phyloP scores from a whole-genome alignment of 2,888 invertebrate species.

The Drosophila mulleri region DNA sequence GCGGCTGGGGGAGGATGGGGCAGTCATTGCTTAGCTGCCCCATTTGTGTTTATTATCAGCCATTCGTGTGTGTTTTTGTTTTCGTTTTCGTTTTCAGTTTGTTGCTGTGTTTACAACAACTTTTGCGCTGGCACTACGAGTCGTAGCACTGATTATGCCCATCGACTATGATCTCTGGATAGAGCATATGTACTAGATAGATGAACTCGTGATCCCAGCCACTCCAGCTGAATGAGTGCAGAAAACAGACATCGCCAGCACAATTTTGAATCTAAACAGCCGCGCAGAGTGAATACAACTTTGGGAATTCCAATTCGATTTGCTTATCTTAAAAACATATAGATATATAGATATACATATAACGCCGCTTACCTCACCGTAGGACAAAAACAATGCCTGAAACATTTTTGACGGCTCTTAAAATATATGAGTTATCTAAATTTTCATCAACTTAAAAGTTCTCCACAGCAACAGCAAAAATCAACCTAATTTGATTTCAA shows the following conservation, averaged over 20 bases:
- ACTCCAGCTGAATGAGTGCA: slow-evolving; percentile 16
- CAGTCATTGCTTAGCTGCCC: slow-evolving; percentile 14
- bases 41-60: slow-evolving; percentile 56
- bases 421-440: slow-evolving; percentile 11
- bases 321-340: slow-evolving; percentile 24
- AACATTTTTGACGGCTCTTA: slow-evolving; percentile 6
- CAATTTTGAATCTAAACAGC: slow-evolving; percentile 47
- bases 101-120: slow-evolving; percentile 39
- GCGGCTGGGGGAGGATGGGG: background rate
- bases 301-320: slow-evolving; percentile 61
- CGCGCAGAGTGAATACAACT: slow-evolving; percentile 64
- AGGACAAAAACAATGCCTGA: slow-evolving; percentile 1
- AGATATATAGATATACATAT: slow-evolving; percentile 4
- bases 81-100: slow-evolving; percentile 10
- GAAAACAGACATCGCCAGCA: slow-evolving; percentile 20
- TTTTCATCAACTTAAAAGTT: slow-evolving; percentile 10
- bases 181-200: background rate
- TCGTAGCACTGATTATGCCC: slow-evolving; percentile 31
- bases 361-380: slow-evolving; percentile 33
- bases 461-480: background rate
- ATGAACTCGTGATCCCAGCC: slow-evolving; percentile 4
- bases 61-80: slow-evolving; percentile 23
- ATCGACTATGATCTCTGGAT: slow-evolving; percentile 12
- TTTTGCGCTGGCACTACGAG: slow-evolving; percentile 19
- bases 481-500: background rate